Conservation (phyloP, 2,113 vertebrate genomes). For the Uria aalge region DNA sequence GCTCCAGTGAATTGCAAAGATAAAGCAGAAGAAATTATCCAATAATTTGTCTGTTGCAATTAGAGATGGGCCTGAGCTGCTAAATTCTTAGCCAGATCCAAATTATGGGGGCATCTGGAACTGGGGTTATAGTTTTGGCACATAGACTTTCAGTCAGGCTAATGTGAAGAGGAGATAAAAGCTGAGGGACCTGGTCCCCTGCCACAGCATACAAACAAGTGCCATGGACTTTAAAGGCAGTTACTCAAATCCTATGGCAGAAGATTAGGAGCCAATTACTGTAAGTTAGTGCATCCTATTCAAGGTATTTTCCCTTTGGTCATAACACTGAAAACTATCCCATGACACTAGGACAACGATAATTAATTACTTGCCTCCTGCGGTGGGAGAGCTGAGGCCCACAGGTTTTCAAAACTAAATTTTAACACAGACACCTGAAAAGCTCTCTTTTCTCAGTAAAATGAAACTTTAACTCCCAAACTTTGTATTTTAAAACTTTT, state of each 20-base stretch:
- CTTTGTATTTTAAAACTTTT: background rate
- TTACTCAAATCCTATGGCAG: background rate
- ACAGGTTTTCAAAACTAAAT: background rate
- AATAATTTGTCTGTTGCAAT: conserved; percentile 74
- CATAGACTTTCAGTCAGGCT: conserved; percentile 24
- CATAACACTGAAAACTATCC: background rate
- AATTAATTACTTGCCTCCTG: background rate
- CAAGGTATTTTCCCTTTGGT: background rate
- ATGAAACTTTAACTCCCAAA: background rate
- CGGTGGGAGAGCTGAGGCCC: background rate
- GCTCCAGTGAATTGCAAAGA: conserved; percentile 78
- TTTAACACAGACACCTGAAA: background rate
- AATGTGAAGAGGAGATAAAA: conserved; percentile 62
- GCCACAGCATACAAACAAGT: background rate
- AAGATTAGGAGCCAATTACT: background rate
- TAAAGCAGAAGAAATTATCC: conserved; percentile 79
- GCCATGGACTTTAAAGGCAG: background rate
- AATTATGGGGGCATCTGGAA: conserved; percentile 29
- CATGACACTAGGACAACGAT: background rate
- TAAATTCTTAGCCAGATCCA: conserved; percentile 35
- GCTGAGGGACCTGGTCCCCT: background rate
- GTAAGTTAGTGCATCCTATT: background rate
- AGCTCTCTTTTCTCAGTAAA: background rate
- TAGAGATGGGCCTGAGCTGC: conserved; percentile 44
- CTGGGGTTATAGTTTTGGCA: conserved; percentile 1